Percentiles rank a stretch among this genome's conserved stretches.
Conservation (phyloP, 92 coral and sea anemone species). For the Porites divaricata region DNA sequence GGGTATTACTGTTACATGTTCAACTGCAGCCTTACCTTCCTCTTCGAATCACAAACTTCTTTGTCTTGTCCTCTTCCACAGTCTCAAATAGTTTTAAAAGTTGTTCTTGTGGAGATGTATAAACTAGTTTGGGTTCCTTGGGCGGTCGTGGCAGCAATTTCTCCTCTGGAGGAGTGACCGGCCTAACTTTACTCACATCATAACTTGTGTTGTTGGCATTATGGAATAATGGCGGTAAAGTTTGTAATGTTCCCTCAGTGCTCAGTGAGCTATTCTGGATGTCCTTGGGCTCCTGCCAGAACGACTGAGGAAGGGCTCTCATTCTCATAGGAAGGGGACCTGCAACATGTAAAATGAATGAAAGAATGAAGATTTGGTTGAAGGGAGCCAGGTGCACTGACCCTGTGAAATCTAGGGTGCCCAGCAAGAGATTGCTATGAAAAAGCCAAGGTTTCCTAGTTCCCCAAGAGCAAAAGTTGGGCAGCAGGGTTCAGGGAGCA, state of each 20-base stretch:
- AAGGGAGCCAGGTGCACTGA: too few relatives aligned
- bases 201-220: slow-evolving; percentile 95
- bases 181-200: slow-evolving; percentile 81
- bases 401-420: too few relatives aligned
- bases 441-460: too few relatives aligned
- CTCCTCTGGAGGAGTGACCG: slow-evolving; percentile 97
- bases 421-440: too few relatives aligned
- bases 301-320: slow-evolving; percentile 97
- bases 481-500: too few relatives aligned
- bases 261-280: slow-evolving; percentile 89
- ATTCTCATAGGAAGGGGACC: slow-evolving; percentile 97
- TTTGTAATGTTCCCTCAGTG: slow-evolving; percentile 82
- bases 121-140: slow-evolving; percentile 82
- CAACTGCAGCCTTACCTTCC: slow-evolving; percentile 81
- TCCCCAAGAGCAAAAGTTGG: too few relatives aligned
- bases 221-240: slow-evolving; percentile 86
- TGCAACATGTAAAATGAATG: slow-evolving; percentile 22
- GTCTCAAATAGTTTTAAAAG: slow-evolving; percentile 87
- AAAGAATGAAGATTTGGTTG: neutral
- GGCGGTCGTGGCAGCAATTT: slow-evolving; percentile 86
- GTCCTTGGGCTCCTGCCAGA: slow-evolving; percentile 93
- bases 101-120: slow-evolving; percentile 85
- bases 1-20: neutral
- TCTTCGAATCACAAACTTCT: slow-evolving; percentile 90
- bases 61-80: slow-evolving; percentile 89